Percentiles rank a stretch among this genome's conserved stretches.
phyloP scores from a whole-genome alignment of 2,888 invertebrate genomes.

The Chorisops tibialis region DNA sequence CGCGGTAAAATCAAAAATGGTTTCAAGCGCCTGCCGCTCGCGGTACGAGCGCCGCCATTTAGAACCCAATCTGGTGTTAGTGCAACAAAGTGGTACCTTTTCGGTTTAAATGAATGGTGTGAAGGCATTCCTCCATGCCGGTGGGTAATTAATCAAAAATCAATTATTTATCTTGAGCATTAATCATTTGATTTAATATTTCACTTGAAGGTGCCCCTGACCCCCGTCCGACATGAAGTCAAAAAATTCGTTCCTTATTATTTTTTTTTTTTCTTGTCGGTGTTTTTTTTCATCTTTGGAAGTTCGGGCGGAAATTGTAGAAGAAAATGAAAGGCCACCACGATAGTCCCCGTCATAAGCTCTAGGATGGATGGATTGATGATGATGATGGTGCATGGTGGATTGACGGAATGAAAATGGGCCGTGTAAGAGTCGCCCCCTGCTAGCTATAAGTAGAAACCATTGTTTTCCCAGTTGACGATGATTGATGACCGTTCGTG shows the following conservation, averaged over 20 bases:
- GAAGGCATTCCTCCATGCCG: constrained; percentile 19
- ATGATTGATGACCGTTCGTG: constrained; percentile 29
- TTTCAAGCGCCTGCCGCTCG: not conserved
- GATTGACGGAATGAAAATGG: not conserved
- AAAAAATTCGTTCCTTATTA: not conserved
- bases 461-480: constrained; percentile 27
- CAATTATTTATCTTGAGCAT: constrained; percentile 33
- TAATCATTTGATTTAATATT: constrained; percentile 33
- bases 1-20: not conserved
- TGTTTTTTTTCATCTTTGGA: not conserved
- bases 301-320: constrained; percentile 8
- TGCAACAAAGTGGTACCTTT: too few species aligned
- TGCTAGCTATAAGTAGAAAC: not conserved
- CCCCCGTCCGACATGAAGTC: not conserved
- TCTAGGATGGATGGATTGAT: constrained; percentile 20
- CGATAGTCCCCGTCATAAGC: too few species aligned
- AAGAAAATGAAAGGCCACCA: constrained; percentile 11
- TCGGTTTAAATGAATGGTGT: constrained; percentile 6
- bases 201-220: constrained; percentile 2
- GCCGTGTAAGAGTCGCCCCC: not conserved
- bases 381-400: constrained; percentile 16
- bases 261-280: not conserved
- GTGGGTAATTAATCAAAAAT: constrained; percentile 33
- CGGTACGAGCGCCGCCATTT: too few species aligned
- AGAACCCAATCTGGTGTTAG: too few species aligned